Conservation (phyloP, 2,888 invertebrate genomes). For the Ormyrus thymus region DNA sequence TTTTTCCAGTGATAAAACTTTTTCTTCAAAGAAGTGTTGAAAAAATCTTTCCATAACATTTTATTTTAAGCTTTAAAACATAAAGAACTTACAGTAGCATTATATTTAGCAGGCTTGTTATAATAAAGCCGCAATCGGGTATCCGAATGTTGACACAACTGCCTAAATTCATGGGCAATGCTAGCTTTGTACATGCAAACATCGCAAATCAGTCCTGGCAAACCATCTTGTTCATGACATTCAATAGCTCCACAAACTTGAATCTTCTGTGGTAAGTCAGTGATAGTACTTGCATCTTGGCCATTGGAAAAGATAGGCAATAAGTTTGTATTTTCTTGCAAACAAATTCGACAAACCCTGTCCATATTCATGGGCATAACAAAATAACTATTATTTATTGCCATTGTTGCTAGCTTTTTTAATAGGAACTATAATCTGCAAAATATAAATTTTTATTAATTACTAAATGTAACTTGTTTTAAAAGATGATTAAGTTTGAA, state of each 20-base stretch:
- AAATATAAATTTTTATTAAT: no score
- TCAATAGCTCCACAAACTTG: constrained; percentile 71
- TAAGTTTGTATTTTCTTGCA: constrained; percentile 69
- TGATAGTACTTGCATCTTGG: constrained; percentile 62
- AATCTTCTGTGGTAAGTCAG: constrained; percentile 69
- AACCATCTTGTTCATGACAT: constrained; percentile 71
- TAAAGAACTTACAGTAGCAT: constrained; percentile 62
- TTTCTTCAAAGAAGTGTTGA: neutral
- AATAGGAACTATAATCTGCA: constrained; percentile 52
- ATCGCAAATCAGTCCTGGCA: constrained; percentile 71
- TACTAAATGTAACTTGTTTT: no score
- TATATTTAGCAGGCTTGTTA: constrained; percentile 68
- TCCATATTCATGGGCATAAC: constrained; percentile 69
- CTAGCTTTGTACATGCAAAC: constrained; percentile 72
- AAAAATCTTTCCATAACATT: neutral
- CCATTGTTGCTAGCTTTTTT: constrained; percentile 56
- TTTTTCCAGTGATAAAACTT: neutral
- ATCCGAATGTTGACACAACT: constrained; percentile 72
- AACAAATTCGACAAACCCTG: constrained; percentile 71
- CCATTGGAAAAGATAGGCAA: constrained; percentile 69
- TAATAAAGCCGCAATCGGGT: constrained; percentile 69
- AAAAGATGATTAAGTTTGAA: constrained; percentile 27
- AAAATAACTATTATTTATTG: constrained; percentile 68
- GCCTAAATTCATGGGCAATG: constrained; percentile 71
- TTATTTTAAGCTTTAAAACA: neutral